phyloP scores from a whole-genome alignment of 1,140 invertebrate genomes.

The Drosophila takahashii region DNA sequence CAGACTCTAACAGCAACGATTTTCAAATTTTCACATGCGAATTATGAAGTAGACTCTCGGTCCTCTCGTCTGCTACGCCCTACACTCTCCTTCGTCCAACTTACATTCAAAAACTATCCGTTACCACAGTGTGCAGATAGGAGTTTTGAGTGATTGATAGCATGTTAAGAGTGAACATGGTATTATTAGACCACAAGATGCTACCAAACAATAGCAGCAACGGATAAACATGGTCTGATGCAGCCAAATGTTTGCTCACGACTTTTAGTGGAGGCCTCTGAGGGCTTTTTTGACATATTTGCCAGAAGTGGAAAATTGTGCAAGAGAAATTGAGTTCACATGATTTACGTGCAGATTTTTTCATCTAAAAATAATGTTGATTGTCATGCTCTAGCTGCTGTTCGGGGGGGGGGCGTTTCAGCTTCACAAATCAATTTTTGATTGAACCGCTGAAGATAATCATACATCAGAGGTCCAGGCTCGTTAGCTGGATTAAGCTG shows the following conservation, averaged over 20 bases:
- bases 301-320: conserved; percentile 78
- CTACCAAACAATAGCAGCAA: conserved; percentile 60
- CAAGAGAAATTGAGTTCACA: conserved; percentile 79
- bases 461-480: conserved; percentile 16
- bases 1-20: conserved; percentile 39
- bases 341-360: conserved; percentile 76
- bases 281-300: conserved; percentile 74
- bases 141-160: conserved; percentile 76
- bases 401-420: conserved; percentile 39
- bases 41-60: conserved; percentile 50
- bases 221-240: conserved; percentile 20
- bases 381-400: conserved; percentile 59
- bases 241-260: conserved; percentile 77
- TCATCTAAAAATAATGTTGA: conserved; percentile 55
- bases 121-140: conserved; percentile 44
- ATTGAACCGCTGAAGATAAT: conserved; percentile 61
- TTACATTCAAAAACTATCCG: conserved; percentile 30
- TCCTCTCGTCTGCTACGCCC: neutral
- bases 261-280: conserved; percentile 52
- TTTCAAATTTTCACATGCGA: conserved; percentile 82
- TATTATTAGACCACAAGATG: conserved; percentile 77
- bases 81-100: conserved; percentile 2
- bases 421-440: conserved; percentile 47
- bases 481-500: conserved; percentile 23
- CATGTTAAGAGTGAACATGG: conserved; percentile 82